Evolutionary conservation across 2,113 vertebrate genomes (phyloP).

Genomic region (Tapirus terrestris): DNA sequence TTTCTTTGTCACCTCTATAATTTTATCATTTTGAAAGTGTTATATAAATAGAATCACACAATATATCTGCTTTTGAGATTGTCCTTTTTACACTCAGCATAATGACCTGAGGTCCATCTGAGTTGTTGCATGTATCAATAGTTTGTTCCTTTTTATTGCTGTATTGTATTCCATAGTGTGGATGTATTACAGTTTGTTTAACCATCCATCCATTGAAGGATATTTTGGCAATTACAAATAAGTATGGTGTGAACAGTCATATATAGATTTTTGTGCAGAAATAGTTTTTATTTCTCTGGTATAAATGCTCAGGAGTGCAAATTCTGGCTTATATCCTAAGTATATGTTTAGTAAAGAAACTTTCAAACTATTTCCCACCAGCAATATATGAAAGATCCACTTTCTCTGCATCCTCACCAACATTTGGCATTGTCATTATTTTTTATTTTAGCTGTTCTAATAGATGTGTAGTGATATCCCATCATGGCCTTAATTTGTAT

Average conservation of each 20-base stretch:
- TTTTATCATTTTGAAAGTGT: neutral
- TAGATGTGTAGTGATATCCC: neutral
- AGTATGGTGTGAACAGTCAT: neutral
- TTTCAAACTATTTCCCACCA: neutral
- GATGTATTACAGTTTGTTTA: neutral
- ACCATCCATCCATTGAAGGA: neutral
- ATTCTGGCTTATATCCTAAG: neutral
- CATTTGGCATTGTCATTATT: neutral
- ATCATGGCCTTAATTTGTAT: neutral
- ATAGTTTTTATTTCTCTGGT: neutral
- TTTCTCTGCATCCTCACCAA: neutral
- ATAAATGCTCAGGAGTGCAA: neutral
- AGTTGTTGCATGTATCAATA: neutral
- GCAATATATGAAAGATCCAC: neutral
- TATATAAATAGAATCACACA: neutral
- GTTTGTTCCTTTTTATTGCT: neutral
- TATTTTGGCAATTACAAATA: slow-evolving; percentile 15
- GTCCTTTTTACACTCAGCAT: neutral
- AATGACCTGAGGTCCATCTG: neutral
- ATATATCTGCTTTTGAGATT: neutral
- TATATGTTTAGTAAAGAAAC: neutral
- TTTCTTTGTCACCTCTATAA: neutral
- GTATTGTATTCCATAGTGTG: neutral
- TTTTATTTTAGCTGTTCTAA: neutral
- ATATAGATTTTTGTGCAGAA: neutral